phyloP scores from a whole-genome alignment of 92 coral and sea anemone species.

The Epizoanthus ramosus region DNA sequence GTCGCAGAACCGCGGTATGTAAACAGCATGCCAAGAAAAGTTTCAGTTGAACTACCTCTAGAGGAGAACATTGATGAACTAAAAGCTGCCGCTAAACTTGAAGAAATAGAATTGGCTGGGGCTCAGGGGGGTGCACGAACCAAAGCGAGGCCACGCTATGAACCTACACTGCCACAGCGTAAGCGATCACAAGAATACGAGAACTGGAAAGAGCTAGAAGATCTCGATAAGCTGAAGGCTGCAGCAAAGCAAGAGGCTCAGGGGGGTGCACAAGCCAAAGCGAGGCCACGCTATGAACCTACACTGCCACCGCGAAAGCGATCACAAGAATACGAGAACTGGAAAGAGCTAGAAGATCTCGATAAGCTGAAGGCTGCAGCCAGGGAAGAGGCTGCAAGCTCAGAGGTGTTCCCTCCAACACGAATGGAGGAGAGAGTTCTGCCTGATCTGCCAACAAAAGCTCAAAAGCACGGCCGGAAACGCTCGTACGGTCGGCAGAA shows the following conservation, averaged over 20 bases:
- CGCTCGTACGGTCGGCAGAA: constrained; percentile 36
- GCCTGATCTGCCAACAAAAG: not conserved
- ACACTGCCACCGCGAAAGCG: not conserved
- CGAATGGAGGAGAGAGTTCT: not conserved
- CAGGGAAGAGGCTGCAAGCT: constrained; percentile 10
- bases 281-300: constrained; percentile 1
- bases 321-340: constrained; percentile 1
- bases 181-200: not conserved
- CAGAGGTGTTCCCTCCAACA: not conserved
- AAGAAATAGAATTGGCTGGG: not conserved
- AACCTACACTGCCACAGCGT: not conserved
- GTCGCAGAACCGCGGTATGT: constrained; percentile 11
- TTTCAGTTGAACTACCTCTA: not conserved
- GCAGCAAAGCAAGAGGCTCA: constrained; percentile 10
- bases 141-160: not conserved
- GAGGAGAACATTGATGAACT: constrained; percentile 13
- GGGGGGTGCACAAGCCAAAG: not conserved
- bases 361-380: constrained; percentile 17
- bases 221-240: constrained; percentile 20
- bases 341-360: constrained; percentile 35
- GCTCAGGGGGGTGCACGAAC: not conserved
- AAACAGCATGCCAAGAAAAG: not conserved
- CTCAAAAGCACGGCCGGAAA: constrained; percentile 6
- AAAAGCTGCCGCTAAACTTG: constrained; percentile 5
- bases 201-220: constrained; percentile 31